These are phyloP conservation scores for Digitonthophagus gazella DNA, from an alignment of 2,888 invertebrate species.

Conservation along the genomic window DNA sequence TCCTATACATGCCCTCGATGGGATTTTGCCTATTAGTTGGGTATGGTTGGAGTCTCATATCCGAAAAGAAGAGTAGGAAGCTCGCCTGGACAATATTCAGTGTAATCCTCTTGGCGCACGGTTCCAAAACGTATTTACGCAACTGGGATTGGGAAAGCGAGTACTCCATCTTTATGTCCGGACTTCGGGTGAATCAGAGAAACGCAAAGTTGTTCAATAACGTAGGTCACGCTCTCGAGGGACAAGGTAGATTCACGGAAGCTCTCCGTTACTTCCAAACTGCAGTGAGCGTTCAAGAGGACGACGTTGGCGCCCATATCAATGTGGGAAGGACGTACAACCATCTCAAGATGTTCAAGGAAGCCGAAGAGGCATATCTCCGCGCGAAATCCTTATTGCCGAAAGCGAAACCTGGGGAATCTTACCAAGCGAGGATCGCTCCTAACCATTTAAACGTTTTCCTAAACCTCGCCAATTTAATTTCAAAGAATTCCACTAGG, in stretches of 20 bases:
- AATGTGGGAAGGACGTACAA: conserved; percentile 95
- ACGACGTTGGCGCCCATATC: conserved; percentile 95
- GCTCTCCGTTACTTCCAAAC: conserved; percentile 89
- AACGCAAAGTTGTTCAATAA: conserved; percentile 98
- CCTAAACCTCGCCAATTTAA: conserved; percentile 90
- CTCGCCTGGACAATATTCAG: conserved; percentile 65
- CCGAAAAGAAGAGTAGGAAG: conserved; percentile 64
- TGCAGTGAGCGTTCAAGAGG: conserved; percentile 89
- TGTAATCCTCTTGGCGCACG: conserved; percentile 71
- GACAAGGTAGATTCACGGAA: conserved; percentile 65
- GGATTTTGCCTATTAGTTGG: conserved; percentile 92
- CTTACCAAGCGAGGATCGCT: conserved; percentile 92
- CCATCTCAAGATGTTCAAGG: conserved; percentile 80
- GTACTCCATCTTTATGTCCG: conserved; percentile 91
- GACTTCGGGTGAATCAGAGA: conserved; percentile 78
- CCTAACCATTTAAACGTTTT: conserved; percentile 96
- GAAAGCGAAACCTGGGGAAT: conserved; percentile 89
- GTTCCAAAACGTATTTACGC: conserved; percentile 80
- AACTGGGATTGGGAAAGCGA: conserved; percentile 94
- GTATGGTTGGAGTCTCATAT: conserved; percentile 75
- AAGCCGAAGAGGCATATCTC: conserved; percentile 91
- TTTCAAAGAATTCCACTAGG: conserved; percentile 87
- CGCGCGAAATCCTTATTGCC: conserved; percentile 86
- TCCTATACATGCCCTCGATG: conserved; percentile 96
- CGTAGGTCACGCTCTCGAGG: conserved; percentile 93